Base-by-base conservation (phyloP, 2,797 vertebrate species). In the Mycteria americana region DNA sequence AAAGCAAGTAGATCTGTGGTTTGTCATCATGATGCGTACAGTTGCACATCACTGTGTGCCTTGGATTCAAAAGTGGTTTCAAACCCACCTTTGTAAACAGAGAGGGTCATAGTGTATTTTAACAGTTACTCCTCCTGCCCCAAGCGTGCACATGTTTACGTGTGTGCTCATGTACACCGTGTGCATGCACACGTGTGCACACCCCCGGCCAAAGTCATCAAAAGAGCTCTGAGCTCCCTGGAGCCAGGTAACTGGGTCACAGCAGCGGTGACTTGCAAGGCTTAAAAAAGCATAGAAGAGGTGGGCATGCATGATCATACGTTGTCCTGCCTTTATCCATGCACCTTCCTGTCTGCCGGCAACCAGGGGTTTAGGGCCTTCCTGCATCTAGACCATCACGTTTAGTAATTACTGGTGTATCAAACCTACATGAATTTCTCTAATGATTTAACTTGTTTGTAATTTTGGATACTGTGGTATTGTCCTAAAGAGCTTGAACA, bases 91-190 rank as follows among this genome's bases (percentile, higher is more conserved):
- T 46, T 48, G 70, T 50, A 39, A 57, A 3, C 4, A 33, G 25
- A 54, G 67, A 56, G 51, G 51, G 46, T 74, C 70, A 9, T 3
- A 2, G 28, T 13, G 30, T 25, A 6, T 45, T 67, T 57, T 11
- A 27, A 3, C 56, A 53, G 48, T 30, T 56, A 18, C 27, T 79
- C 1, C 33, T 51, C 45, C 24, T 54, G 57, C 41, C 75, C 70
- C 56, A 23, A 24, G 37, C 13, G 6, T 19, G 18, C 31, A 4
- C 0, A 1, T 59, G 65, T 18, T 24, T 56, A 33, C 1, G 3
- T 23, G 46, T 27, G 33, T 17, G 59, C 73, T 77, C n/a, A 8
- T 1, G 1, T 13, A 7, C 37, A 6, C 23, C 1, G 0, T 30
- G 16, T 39, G 57, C 17, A 0, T 7, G 31, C n/a, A 45, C 22